These are phyloP conservation scores for Anser brachyrhynchus DNA, from an alignment of 2,113 vertebrate genomes.

Conservation along the genomic window DNA sequence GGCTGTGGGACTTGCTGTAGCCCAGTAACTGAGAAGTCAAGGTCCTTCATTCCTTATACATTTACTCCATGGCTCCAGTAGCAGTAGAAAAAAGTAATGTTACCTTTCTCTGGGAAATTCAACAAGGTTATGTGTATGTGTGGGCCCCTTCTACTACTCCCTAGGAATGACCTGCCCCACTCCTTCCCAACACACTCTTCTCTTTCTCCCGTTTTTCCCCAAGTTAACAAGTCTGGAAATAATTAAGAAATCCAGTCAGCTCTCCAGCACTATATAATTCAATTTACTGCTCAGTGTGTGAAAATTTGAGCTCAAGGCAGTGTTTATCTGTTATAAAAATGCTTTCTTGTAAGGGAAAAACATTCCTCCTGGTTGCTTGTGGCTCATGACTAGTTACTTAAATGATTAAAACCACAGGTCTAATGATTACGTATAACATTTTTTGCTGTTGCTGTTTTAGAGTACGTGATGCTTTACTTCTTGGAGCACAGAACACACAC, in stretches of 20 bases:
- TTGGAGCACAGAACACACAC: not conserved
- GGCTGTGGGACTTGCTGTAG: not conserved
- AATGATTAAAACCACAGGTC: not conserved
- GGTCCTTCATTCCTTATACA: not conserved
- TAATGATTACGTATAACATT: not conserved
- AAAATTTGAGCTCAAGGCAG: conserved; percentile 55
- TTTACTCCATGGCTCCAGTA: not conserved
- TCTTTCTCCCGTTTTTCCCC: conserved; percentile 1
- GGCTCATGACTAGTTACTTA: conserved; percentile 8
- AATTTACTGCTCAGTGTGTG: conserved; percentile 57
- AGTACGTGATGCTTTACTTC: not conserved
- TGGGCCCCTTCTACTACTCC: not conserved
- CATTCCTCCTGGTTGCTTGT: conserved; percentile 15
- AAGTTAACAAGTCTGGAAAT: conserved; percentile 60
- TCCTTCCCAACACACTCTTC: not conserved
- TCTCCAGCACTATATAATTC: conserved; percentile 47
- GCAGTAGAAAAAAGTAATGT: not conserved
- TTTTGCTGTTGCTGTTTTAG: not conserved
- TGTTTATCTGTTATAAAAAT: conserved; percentile 49
- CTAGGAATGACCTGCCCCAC: conserved; percentile 28
- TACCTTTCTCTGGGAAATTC: conserved; percentile 13
- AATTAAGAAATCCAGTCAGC: conserved; percentile 51
- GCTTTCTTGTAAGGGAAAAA: conserved; percentile 12
- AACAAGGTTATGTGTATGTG: not conserved
- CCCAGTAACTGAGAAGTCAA: not conserved